phyloP scores from a whole-genome alignment of 1,140 invertebrate species.

The Nautilus pompilius region DNA sequence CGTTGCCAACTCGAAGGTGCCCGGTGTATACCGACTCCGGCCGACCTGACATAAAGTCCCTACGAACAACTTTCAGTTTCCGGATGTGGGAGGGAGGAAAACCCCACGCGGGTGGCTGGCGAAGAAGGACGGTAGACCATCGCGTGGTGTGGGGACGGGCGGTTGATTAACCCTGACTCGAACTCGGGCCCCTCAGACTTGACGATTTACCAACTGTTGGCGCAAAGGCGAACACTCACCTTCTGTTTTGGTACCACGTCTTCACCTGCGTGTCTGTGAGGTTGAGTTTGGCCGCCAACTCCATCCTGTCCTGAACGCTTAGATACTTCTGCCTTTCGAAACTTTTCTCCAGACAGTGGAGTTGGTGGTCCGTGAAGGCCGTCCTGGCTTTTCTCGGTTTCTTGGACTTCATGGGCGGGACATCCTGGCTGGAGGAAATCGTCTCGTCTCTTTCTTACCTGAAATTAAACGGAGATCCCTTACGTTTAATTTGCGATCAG shows the following conservation, averaged over 20 bases:
- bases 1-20: too few relatives aligned
- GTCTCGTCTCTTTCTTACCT: slow-evolving; percentile 3
- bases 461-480: neutral
- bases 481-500: neutral
- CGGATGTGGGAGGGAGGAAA: too few relatives aligned
- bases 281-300: slow-evolving; percentile 91
- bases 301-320: slow-evolving; percentile 97
- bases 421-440: slow-evolving; percentile 4
- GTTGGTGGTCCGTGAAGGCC: slow-evolving; percentile 96
- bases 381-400: slow-evolving; percentile 97
- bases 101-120: too few relatives aligned
- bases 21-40: too few relatives aligned
- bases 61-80: too few relatives aligned
- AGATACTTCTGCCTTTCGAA: slow-evolving; percentile 99
- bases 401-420: slow-evolving; percentile 59
- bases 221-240: too few relatives aligned
- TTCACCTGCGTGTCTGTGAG: slow-evolving; percentile 98
- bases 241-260: slow-evolving; percentile 98
- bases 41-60: too few relatives aligned
- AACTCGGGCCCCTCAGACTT: too few relatives aligned
- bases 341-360: slow-evolving; percentile 91
- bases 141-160: too few relatives aligned
- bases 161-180: too few relatives aligned
- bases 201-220: too few relatives aligned
- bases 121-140: too few relatives aligned